Evolutionary conservation across 1,140 invertebrate genomes (phyloP).

Genomic region (Brachionus rotundiformis): DNA sequence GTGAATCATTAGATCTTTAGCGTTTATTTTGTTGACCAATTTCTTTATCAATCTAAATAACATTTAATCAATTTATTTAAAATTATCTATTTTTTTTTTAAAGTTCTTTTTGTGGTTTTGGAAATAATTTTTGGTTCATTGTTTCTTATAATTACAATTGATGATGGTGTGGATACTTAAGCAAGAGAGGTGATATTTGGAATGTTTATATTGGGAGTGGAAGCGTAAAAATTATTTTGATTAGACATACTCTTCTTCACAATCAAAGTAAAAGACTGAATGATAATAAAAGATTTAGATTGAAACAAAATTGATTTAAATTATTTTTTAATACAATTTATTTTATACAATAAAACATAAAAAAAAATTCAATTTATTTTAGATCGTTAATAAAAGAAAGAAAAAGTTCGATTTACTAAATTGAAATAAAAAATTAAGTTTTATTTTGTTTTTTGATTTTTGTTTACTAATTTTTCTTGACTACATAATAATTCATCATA

Average conservation of each 20-base stretch:
- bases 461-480: constrained; percentile 24
- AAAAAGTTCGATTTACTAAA: background rate
- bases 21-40: constrained; percentile 14
- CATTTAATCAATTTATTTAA: background rate
- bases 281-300: background rate
- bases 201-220: background rate
- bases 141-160: constrained; percentile 17
- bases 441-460: constrained; percentile 15
- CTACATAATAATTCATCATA: background rate
- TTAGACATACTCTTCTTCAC: background rate
- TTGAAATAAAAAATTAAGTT: background rate
- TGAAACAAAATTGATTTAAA: background rate
- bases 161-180: background rate
- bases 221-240: background rate
- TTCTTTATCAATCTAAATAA: constrained; percentile 3
- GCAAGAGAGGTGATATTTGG: constrained; percentile 25
- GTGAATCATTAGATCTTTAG: constrained; percentile 11
- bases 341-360: background rate
- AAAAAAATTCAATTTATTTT: background rate
- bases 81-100: background rate
- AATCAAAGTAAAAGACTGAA: background rate
- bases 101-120: constrained; percentile 2
- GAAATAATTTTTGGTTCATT: background rate
- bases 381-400: background rate
- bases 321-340: background rate